Evolutionary conservation across 2,888 invertebrate species (phyloP).

Genomic region (Galerucella nymphaeae): DNA sequence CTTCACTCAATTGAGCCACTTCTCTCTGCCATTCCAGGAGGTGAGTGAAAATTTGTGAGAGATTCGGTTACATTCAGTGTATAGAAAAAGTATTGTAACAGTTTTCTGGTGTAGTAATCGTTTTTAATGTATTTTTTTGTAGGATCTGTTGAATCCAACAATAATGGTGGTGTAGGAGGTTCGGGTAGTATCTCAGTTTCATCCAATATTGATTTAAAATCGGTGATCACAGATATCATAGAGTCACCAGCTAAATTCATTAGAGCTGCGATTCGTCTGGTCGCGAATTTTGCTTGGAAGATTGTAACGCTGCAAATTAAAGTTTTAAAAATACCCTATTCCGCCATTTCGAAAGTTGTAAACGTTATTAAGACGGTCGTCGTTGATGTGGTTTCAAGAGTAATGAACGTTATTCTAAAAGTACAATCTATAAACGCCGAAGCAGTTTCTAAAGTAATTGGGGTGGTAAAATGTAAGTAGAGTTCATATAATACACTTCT

Average conservation of each 20-base stretch:
- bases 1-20: background rate
- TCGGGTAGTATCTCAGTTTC: background rate
- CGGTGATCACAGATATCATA: conserved; percentile 12
- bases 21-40: background rate
- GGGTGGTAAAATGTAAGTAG: conserved; percentile 25
- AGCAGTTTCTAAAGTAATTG: conserved; percentile 14
- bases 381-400: conserved; percentile 15
- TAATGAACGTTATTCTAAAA: conserved; percentile 13
- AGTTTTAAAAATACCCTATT: conserved; percentile 10
- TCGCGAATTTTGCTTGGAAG: background rate
- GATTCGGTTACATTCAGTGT: background rate
- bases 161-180: background rate
- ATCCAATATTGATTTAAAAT: background rate
- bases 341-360: background rate
- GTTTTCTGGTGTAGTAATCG: too few species aligned
- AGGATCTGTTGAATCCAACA: background rate
- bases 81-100: too few species aligned
- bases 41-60: background rate
- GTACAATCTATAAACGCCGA: conserved; percentile 18
- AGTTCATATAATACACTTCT: background rate
- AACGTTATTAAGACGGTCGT: conserved; percentile 17
- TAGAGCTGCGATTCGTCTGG: background rate
- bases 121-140: background rate
- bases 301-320: conserved; percentile 2
- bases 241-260: conserved; percentile 14